Evolutionary conservation across 2,113 vertebrate species (phyloP), one percentile per base, ranked within the genome.

Genomic region (Fulica atra): DNA sequence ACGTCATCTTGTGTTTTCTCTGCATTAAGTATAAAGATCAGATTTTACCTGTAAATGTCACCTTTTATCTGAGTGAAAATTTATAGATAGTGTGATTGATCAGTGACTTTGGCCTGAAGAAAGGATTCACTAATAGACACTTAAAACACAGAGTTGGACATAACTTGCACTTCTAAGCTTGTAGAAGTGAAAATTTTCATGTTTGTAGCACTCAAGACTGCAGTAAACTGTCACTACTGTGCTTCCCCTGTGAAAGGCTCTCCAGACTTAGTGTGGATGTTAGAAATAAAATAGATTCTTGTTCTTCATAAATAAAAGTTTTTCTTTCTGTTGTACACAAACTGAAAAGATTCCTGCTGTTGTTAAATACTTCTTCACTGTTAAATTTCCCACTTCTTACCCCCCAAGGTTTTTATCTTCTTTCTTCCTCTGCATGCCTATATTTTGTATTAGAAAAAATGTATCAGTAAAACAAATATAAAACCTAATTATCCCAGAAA

Each of bases 41-140:
- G 46, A 78, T 81, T 92, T 90, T 88, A 70, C 13, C 42, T 51
- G 25, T 66, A 83, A 94, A 94, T 86, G 46, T 90, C 59, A 92
- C 19, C 15, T 24, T 53, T 13, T 53, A 35, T 74, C 35, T 77
- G 66, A 73, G 28, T 50, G 51, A 63, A 92, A 90, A 77, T 83
- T 35, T 70, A 38, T 44, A 86, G 50, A 35, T 25, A n/a, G 16
- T 56, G 46, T 60, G 76, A 90, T 71, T 86, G 71, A 91, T 93
- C 57, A 51, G 76, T 60, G 60, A 68, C 56, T 92, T 91, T 84
- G 64, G 77, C 76, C 82, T 86, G 35, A 88, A 81, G 63, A 88
- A 85, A 65, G 4, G 20, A 78, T 88, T 90, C 80, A 83, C 40
- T 83, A 95, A 70, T 28, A 83, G 40, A 8, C 8, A 8, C 8